Conservation (phyloP, 2,113 vertebrate species). For the Platichthys flesus region DNA sequence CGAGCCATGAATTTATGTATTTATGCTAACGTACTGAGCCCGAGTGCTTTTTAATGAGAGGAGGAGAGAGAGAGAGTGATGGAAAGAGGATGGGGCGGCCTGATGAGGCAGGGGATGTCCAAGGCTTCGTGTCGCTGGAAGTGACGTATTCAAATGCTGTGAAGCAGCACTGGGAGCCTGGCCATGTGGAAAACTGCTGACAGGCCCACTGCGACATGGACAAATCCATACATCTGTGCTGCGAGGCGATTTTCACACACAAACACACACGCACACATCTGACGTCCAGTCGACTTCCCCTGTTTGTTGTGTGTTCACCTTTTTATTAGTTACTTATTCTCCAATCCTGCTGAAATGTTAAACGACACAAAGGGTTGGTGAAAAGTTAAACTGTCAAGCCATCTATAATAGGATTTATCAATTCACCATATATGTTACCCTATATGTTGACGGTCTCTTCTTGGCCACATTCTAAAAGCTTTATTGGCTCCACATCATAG, state of each 20-base stretch:
- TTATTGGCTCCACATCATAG: conserved; percentile 7
- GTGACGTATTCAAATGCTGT: conserved; percentile 39
- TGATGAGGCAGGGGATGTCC: conserved; percentile 51
- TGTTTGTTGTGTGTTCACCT: not conserved
- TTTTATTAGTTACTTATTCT: not conserved
- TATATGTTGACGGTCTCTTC: not conserved
- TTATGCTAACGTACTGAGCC: conserved; percentile 61
- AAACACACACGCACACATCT: not conserved
- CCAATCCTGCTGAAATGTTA: too few species aligned
- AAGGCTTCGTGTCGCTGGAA: conserved; percentile 18
- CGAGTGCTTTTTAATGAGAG: conserved; percentile 64
- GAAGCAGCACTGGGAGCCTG: conserved; percentile 31
- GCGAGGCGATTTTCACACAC: conserved; percentile 7
- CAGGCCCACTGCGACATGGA: conserved; percentile 29
- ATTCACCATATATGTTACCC: not conserved
- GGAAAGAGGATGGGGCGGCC: conserved; percentile 9
- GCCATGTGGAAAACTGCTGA: conserved; percentile 61
- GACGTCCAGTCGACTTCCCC: not conserved
- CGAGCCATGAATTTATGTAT: conserved; percentile 61
- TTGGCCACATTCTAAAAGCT: not conserved
- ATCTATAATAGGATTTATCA: not conserved
- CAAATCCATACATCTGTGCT: conserved; percentile 41
- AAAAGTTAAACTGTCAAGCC: not conserved
- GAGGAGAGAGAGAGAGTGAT: not conserved
- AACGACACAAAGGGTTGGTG: not conserved